Evolutionary conservation across 2,797 vertebrate genomes (phyloP).

Genomic region (Brachyalestes nurse): DNA sequence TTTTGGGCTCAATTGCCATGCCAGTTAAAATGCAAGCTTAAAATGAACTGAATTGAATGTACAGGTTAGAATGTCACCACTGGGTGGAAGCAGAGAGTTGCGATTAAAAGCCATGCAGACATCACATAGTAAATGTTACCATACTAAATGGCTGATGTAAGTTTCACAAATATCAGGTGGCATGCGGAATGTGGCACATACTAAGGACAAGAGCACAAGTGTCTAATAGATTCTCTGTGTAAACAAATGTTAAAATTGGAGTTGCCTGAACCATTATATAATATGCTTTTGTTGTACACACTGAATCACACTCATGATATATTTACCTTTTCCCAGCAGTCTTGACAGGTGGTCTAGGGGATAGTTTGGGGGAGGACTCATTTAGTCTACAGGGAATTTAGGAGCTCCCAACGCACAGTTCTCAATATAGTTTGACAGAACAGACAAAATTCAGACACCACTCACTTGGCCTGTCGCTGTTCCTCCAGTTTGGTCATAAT

Average conservation of each 20-base stretch:
- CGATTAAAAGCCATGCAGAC: conserved; percentile 15
- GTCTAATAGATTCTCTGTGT: not conserved
- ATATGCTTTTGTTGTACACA: not conserved
- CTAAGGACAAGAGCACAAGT: not conserved
- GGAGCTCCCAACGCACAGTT: not conserved
- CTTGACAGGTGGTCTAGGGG: conserved; percentile 72
- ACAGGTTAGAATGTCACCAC: conserved; percentile 3
- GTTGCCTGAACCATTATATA: not conserved
- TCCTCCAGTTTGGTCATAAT: conserved; percentile 92
- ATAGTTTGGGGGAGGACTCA: conserved; percentile 34
- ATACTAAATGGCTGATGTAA: not conserved
- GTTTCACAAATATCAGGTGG: conserved; percentile 2
- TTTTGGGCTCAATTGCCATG: too few relatives aligned
- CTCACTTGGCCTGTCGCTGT: conserved; percentile 80
- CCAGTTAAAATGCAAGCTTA: too few relatives aligned
- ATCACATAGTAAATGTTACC: conserved; percentile 1
- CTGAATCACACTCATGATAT: not conserved
- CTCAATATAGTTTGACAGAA: conserved; percentile 2
- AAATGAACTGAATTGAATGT: not conserved
- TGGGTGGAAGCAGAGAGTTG: conserved; percentile 12
- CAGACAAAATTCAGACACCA: conserved; percentile 27
- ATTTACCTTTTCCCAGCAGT: conserved; percentile 74
- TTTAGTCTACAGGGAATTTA: conserved; percentile 48
- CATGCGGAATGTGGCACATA: conserved; percentile 3
- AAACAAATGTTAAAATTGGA: not conserved